phyloP scores from a whole-genome alignment of 2,888 invertebrate genomes.

The Drosophila percnosoma region DNA sequence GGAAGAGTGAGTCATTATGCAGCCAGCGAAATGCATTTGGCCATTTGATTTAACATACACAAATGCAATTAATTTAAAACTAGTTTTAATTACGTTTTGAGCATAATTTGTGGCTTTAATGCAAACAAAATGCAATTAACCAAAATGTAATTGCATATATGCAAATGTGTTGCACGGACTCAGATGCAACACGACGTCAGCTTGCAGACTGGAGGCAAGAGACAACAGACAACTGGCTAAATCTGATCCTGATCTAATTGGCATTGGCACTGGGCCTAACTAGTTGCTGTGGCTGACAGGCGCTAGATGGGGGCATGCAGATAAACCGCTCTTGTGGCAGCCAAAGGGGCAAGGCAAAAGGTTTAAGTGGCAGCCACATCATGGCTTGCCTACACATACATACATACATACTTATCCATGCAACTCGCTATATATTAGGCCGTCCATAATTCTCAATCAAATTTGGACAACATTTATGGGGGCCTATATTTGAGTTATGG shows the following conservation, averaged over 20 bases:
- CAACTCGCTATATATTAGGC: constrained; percentile 15
- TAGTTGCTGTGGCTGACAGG: constrained; percentile 20
- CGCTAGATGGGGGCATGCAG: constrained; percentile 14
- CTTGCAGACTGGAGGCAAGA: background rate
- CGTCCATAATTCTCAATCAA: constrained; percentile 57
- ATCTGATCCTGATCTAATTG: background rate
- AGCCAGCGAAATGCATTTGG: constrained; percentile 46
- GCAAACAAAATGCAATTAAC: constrained; percentile 66
- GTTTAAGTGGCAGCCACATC: constrained; percentile 15
- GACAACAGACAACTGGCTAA: constrained; percentile 3
- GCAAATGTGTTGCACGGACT: background rate
- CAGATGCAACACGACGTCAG: background rate
- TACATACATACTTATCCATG: constrained; percentile 2
- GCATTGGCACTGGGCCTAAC: constrained; percentile 3
- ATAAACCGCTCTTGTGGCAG: constrained; percentile 8
- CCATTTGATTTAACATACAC: constrained; percentile 61
- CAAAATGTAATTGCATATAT: constrained; percentile 41
- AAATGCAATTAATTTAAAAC: constrained; percentile 69
- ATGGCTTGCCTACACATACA: background rate
- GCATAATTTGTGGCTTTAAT: constrained; percentile 71
- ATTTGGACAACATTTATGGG: constrained; percentile 39
- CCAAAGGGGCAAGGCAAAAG: background rate
- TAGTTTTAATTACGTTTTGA: constrained; percentile 68
- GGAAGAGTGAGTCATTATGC: constrained; percentile 17
- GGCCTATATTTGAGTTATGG: constrained; percentile 34